Conservation (phyloP, 2,797 vertebrate species). For the Lycodopsis pacificus region DNA sequence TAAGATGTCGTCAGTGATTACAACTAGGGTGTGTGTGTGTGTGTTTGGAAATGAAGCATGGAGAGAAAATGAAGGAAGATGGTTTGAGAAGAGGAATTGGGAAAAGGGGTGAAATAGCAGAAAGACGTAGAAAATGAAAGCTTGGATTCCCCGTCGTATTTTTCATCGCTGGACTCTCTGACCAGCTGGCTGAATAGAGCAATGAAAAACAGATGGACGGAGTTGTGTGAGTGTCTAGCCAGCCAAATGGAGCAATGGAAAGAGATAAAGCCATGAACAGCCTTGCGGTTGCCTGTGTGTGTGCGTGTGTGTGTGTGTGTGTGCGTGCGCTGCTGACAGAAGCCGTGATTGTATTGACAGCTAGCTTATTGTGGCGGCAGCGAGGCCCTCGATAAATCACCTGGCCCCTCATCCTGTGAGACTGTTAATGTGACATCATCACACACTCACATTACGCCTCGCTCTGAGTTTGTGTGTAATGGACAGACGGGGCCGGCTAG, state of each 20-base stretch:
- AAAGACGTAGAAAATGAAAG: conserved; percentile 11
- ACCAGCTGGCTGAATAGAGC: conserved; percentile 53
- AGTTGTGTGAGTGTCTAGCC: conserved; percentile 34
- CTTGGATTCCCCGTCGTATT: conserved; percentile 26
- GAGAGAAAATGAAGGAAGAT: background rate
- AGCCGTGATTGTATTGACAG: conserved; percentile 65
- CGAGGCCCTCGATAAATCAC: conserved; percentile 56
- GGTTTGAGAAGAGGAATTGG: conserved; percentile 1
- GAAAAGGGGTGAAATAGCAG: background rate
- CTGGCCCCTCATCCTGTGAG: conserved; percentile 33
- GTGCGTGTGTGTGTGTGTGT: conserved; percentile 29
- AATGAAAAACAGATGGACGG: conserved; percentile 60
- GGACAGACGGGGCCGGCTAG: conserved; percentile 15
- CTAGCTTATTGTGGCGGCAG: conserved; percentile 53
- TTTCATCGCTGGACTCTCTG: conserved; percentile 24
- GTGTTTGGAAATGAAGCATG: conserved; percentile 2
- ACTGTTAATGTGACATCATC: conserved; percentile 52
- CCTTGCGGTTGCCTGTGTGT: conserved; percentile 24
- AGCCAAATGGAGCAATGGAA: conserved; percentile 38
- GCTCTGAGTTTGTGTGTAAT: conserved; percentile 5
- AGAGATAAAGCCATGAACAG: conserved; percentile 55
- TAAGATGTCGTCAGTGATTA: conserved; percentile 10
- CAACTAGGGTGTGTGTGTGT: background rate
- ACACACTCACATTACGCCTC: conserved; percentile 23
- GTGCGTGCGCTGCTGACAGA: conserved; percentile 20